A percentile compares a stretch with the other conserved stretches of the same genome.
Evolutionary conservation across 2,797 vertebrate species (phyloP).

Genomic region (Toxotes lorentzi): DNA sequence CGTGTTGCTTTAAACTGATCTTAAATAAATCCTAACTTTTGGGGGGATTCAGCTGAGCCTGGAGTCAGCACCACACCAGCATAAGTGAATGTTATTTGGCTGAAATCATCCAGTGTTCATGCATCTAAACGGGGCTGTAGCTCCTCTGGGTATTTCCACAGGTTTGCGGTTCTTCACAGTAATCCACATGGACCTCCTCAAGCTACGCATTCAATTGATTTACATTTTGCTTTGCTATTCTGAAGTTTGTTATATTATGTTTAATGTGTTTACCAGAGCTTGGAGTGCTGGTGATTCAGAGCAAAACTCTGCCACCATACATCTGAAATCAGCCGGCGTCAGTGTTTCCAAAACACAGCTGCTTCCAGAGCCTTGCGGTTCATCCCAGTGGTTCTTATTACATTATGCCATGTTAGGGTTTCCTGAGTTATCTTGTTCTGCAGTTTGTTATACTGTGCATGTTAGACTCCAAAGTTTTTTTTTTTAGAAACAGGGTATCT

Average conservation of each 20-base stretch:
- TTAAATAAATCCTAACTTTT: constrained; percentile 8
- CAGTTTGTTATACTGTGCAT: constrained; percentile 34
- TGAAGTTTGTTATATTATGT: constrained; percentile 40
- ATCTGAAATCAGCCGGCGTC: constrained; percentile 6
- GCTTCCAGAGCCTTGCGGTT: constrained; percentile 24
- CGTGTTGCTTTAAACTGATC: constrained; percentile 23
- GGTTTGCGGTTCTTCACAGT: constrained; percentile 26
- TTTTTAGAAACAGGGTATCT: constrained; percentile 26
- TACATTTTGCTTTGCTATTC: constrained; percentile 17
- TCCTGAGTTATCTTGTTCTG: constrained; percentile 36
- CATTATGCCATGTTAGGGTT: constrained; percentile 3
- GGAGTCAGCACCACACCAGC: constrained; percentile 19
- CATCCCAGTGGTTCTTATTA: constrained; percentile 11
- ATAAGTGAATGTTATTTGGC: constrained; percentile 28
- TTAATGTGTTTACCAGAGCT: constrained; percentile 36
- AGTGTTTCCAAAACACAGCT: constrained; percentile 35
- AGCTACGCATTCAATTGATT: neutral
- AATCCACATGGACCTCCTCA: constrained; percentile 17
- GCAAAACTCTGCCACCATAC: constrained; percentile 14
- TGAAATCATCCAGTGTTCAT: constrained; percentile 20
- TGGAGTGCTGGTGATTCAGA: neutral
- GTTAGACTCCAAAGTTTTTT: constrained; percentile 19
- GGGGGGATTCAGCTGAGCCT: constrained; percentile 16
- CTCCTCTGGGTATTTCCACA: constrained; percentile 22
- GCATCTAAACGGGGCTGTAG: constrained; percentile 15